phyloP scores from a whole-genome alignment of 2,113 vertebrate genomes.

The Clarias gariepinus region DNA sequence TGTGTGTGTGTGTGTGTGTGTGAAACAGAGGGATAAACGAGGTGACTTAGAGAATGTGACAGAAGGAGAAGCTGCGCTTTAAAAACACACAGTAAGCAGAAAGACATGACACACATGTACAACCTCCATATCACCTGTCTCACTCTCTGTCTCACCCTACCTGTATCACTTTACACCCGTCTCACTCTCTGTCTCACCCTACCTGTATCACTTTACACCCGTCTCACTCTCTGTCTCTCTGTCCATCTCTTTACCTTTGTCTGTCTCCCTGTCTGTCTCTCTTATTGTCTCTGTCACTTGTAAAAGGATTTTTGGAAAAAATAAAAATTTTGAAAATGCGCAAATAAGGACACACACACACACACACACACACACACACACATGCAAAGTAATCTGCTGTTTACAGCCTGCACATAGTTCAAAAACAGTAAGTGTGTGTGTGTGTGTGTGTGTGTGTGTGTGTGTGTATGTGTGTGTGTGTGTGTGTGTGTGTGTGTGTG shows the following conservation, averaged over 20 bases:
- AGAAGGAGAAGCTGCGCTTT: slow-evolving; percentile 55
- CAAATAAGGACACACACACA: background rate
- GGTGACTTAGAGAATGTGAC: slow-evolving; percentile 46
- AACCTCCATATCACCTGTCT: background rate
- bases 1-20: slow-evolving; percentile 12
- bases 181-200: background rate
- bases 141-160: background rate
- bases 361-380: background rate
- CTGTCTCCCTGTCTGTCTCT: background rate
- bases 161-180: background rate
- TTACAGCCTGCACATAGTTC: background rate
- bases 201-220: background rate
- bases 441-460: background rate
- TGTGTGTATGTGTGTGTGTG: background rate
- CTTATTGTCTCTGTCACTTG: background rate
- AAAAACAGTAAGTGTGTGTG: background rate
- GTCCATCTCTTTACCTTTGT: background rate
- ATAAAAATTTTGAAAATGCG: too few relatives aligned
- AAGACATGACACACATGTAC: slow-evolving; percentile 49
- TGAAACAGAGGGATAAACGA: slow-evolving; percentile 39
- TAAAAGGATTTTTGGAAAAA: too few relatives aligned
- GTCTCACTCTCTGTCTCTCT: background rate
- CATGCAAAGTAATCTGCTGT: background rate
- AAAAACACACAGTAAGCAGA: slow-evolving; percentile 59
- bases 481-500: background rate